phyloP scores from a whole-genome alignment of 1,140 invertebrate genomes.

The Lepidurus couesii region DNA sequence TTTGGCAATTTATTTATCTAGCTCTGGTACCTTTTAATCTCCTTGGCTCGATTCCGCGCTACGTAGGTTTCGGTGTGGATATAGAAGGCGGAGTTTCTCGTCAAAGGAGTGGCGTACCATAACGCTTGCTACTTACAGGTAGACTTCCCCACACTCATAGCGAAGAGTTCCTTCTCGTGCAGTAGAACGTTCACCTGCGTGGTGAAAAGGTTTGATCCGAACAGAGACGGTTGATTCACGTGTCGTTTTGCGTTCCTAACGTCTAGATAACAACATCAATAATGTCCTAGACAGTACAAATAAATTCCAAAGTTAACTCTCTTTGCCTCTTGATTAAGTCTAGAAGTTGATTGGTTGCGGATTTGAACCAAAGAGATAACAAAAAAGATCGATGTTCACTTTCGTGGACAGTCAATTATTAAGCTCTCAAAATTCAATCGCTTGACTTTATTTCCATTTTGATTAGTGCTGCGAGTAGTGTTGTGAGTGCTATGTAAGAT shows the following conservation, averaged over 20 bases:
- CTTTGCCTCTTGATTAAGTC: no score
- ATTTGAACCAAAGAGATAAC: no score
- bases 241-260: no score
- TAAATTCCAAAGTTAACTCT: no score
- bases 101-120: not conserved
- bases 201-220: not conserved
- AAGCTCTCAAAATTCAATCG: no score
- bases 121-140: not conserved
- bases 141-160: not conserved
- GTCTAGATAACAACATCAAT: no score
- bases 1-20: not conserved
- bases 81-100: constrained; percentile 11
- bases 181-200: constrained; percentile 15
- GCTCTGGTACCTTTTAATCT: not conserved
- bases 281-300: no score
- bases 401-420: no score
- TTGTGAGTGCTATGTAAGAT: not conserved
- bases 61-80: not conserved
- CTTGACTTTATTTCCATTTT: no score
- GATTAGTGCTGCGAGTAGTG: no score
- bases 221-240: not conserved
- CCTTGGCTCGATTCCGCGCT: not conserved
- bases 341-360: no score
- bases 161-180: not conserved
- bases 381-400: no score